phyloP scores from a whole-genome alignment of 2,113 vertebrate species.

The Phoxinus phoxinus region DNA sequence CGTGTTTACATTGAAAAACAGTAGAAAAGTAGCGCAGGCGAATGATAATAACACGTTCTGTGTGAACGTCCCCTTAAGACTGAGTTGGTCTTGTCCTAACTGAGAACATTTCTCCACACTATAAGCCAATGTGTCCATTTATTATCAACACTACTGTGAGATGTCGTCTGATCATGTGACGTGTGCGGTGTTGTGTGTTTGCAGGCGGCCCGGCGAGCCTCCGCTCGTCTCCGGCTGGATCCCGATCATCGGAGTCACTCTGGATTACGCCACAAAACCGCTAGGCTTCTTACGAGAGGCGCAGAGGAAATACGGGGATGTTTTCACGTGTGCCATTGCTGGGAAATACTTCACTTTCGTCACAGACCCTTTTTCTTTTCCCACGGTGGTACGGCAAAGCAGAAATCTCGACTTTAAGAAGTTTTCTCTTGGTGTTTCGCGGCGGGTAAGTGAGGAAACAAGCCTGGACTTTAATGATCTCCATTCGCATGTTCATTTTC shows the following conservation, averaged over 20 bases:
- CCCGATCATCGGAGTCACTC: conserved; percentile 63
- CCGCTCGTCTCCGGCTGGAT: conserved; percentile 64
- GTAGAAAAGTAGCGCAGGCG: too few relatives aligned
- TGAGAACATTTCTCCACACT: neutral
- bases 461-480: neutral
- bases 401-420: conserved; percentile 65
- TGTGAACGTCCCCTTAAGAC: too few relatives aligned
- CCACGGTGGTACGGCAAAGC: conserved; percentile 60
- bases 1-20: too few relatives aligned
- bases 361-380: conserved; percentile 65
- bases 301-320: conserved; percentile 58
- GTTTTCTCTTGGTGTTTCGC: conserved; percentile 61
- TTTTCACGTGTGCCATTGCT: conserved; percentile 66
- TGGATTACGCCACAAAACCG: conserved; percentile 63
- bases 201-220: conserved; percentile 60
- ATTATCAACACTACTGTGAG: too few relatives aligned
- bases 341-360: conserved; percentile 67
- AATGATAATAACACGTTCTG: too few relatives aligned
- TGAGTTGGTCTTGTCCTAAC: neutral
- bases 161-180: neutral
- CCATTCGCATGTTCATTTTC: conserved; percentile 31
- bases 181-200: neutral
- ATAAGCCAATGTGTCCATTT: neutral
- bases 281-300: conserved; percentile 59
- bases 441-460: conserved; percentile 54